Evolutionary conservation across 2,797 vertebrate genomes (phyloP).

Genomic region (Alauda arvensis): DNA sequence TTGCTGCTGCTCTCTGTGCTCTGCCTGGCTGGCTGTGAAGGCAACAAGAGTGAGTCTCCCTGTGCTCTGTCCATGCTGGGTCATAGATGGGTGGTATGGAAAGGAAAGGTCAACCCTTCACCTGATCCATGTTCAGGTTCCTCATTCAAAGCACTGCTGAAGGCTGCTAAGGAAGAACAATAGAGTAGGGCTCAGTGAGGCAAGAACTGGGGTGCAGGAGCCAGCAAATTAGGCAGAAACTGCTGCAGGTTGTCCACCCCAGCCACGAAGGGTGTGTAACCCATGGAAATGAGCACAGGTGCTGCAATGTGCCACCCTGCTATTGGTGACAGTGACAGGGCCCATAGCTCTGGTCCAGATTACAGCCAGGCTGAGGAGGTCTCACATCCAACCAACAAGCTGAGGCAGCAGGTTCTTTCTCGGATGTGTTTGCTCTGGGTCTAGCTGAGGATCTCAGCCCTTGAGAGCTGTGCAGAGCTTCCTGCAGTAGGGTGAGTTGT

Average conservation of each 20-base stretch:
- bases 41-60: slow-evolving; percentile 37
- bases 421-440: neutral
- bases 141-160: neutral
- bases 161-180: neutral
- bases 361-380: neutral
- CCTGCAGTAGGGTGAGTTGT: neutral
- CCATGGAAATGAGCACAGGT: neutral
- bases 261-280: rapidly evolving
- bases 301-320: neutral
- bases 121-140: neutral
- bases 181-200: neutral
- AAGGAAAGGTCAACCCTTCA: neutral
- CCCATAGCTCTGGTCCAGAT: neutral
- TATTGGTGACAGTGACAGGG: neutral
- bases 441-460: rapidly evolving
- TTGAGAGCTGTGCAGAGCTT: neutral
- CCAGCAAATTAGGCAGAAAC: neutral
- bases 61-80: neutral
- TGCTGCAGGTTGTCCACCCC: neutral
- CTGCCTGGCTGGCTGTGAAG: neutral
- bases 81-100: neutral
- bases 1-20: slow-evolving; percentile 24
- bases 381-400: neutral
- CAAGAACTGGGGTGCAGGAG: neutral
- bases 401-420: neutral